These are phyloP conservation scores for Donacobius atricapilla DNA, from an alignment of 2,113 vertebrate genomes.

Conservation along the genomic window DNA sequence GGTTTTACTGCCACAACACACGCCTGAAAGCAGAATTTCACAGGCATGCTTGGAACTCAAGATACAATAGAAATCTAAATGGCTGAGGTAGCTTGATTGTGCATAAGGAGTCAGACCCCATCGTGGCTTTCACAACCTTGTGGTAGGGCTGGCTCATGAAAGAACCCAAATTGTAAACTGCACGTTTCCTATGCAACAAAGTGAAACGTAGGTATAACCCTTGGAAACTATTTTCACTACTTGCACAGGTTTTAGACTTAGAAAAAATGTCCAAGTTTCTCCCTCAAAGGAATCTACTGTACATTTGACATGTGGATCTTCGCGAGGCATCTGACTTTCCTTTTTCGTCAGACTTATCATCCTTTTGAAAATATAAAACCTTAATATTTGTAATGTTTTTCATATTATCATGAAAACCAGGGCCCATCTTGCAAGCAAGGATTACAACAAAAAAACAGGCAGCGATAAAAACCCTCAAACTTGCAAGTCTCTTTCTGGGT, in stretches of 20 bases:
- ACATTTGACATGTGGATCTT: background rate
- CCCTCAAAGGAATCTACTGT: background rate
- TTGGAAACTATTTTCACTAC: background rate
- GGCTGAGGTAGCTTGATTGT: background rate
- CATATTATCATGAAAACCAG: background rate
- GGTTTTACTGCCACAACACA: background rate
- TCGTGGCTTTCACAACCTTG: background rate
- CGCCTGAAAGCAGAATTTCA: background rate
- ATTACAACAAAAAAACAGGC: background rate
- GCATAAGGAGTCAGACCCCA: background rate
- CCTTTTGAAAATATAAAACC: background rate
- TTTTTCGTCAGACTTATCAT: background rate
- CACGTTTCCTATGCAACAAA: background rate
- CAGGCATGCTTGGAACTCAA: background rate
- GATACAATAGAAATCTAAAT: background rate
- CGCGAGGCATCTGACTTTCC: background rate
- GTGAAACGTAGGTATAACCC: background rate
- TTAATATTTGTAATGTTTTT: background rate
- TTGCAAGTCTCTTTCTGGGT: background rate
- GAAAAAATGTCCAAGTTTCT: background rate
- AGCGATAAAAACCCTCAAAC: fast-evolving
- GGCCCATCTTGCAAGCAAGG: background rate
- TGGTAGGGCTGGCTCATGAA: background rate
- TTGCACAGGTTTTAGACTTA: background rate
- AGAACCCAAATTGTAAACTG: background rate